phyloP scores from a whole-genome alignment of 1,140 invertebrate genomes.

The Hylyphantes graminicola region DNA sequence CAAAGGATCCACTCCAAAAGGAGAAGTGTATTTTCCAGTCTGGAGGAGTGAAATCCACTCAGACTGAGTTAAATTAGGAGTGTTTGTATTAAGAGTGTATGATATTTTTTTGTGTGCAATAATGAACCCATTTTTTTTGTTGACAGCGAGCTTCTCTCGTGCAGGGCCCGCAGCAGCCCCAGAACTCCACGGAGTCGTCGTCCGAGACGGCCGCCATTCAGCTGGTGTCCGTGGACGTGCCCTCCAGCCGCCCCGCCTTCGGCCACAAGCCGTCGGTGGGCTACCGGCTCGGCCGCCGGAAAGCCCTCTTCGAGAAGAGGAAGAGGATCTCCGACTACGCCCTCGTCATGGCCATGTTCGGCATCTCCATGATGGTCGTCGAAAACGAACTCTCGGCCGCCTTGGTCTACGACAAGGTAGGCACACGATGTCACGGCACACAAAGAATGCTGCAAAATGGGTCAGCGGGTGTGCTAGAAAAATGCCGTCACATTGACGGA shows the following conservation, averaged over 20 bases:
- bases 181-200: constrained; percentile 69
- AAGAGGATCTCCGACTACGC: constrained; percentile 98
- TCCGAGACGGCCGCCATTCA: constrained; percentile 77
- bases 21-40: too few relatives aligned
- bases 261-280: constrained; percentile 96
- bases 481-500: too few relatives aligned
- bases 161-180: constrained; percentile 49
- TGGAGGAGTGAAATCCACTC: too few relatives aligned
- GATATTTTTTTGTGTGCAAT: too few relatives aligned
- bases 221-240: constrained; percentile 84
- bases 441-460: too few relatives aligned
- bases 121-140: too few relatives aligned
- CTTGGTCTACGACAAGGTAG: constrained; percentile 92
- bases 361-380: constrained; percentile 98
- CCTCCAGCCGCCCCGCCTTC: constrained; percentile 71
- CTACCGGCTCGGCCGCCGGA: constrained; percentile 93
- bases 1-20: too few relatives aligned
- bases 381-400: constrained; percentile 98
- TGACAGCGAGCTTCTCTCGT: neutral
- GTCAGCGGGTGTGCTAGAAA: too few relatives aligned
- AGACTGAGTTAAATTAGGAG: too few relatives aligned
- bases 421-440: constrained; percentile 46
- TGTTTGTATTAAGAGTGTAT: too few relatives aligned
- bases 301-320: constrained; percentile 96
- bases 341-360: constrained; percentile 98